phyloP scores from a whole-genome alignment of 2,888 invertebrate genomes.

The Hipparchia sbordonii region DNA sequence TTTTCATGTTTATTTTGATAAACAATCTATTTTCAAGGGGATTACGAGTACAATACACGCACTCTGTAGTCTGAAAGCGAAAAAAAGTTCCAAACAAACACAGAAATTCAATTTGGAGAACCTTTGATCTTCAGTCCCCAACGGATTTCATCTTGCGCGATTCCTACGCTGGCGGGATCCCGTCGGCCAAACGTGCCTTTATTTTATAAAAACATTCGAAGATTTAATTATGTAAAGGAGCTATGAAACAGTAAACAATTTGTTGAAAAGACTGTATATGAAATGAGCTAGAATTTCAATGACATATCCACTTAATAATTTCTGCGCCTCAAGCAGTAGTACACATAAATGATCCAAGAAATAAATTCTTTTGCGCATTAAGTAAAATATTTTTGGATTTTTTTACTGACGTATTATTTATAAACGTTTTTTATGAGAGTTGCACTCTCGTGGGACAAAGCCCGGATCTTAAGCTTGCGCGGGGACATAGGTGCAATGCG shows the following conservation, averaged over 20 bases:
- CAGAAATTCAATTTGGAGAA: conserved; percentile 26
- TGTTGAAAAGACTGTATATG: not conserved
- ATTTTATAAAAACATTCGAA: conserved; percentile 24
- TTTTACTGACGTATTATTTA: too few species aligned
- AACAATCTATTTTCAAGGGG: conserved; percentile 17
- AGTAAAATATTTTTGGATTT: too few species aligned
- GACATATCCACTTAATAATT: too few species aligned
- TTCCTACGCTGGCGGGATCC: conserved; percentile 14
- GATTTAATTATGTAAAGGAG: conserved; percentile 26
- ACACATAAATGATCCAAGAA: too few species aligned
- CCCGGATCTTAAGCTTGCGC: too few species aligned
- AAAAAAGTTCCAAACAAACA: conserved; percentile 26
- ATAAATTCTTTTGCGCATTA: too few species aligned
- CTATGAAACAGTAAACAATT: conserved; percentile 14
- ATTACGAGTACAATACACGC: conserved; percentile 14
- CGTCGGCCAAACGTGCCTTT: conserved; percentile 23
- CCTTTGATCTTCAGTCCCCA: conserved; percentile 24
- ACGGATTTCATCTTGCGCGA: conserved; percentile 24
- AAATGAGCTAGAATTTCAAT: too few species aligned
- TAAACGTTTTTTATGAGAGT: too few species aligned
- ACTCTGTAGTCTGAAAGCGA: conserved; percentile 7
- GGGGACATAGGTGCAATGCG: too few species aligned
- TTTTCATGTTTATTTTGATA: conserved; percentile 9
- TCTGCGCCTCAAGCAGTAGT: too few species aligned
- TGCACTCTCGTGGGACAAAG: too few species aligned